Evolutionary conservation across 23 tunicate genomes (phyloP).

Genomic region (Oikopleura dioica): DNA sequence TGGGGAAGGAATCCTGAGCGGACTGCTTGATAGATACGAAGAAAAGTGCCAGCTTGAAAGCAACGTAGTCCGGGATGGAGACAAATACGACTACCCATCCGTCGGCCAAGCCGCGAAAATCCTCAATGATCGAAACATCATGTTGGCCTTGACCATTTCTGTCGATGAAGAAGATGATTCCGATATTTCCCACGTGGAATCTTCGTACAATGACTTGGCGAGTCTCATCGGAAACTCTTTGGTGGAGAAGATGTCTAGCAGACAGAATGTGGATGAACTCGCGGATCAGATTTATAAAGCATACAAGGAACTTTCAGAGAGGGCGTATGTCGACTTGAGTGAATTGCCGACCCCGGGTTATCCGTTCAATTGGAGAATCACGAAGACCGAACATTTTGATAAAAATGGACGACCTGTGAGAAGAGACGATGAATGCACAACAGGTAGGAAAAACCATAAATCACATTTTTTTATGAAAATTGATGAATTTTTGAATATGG

Average conservation of each 20-base stretch:
- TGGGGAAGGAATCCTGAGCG: background rate
- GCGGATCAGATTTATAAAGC: background rate
- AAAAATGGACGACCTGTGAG: too few relatives aligned
- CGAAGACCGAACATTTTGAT: background rate
- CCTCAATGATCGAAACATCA: background rate
- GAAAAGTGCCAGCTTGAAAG: background rate
- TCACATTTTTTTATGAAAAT: too few relatives aligned
- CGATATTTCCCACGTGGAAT: background rate
- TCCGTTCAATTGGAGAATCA: background rate
- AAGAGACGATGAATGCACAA: too few relatives aligned
- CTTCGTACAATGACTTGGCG: background rate
- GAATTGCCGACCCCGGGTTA: background rate
- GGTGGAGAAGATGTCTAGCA: background rate
- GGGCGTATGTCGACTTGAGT: background rate
- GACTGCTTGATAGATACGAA: background rate
- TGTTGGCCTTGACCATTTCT: background rate
- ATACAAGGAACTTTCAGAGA: background rate
- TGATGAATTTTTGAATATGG: too few relatives aligned
- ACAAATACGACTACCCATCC: background rate
- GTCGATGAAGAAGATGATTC: background rate
- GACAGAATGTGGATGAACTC: background rate
- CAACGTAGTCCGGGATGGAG: background rate
- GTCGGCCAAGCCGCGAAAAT: background rate
- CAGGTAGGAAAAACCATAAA: too few relatives aligned
- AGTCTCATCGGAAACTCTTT: background rate